Percentiles rank a stretch among this genome's conserved stretches.
Conservation (phyloP, 2,113 vertebrate genomes). For the Halichoerus grypus region DNA sequence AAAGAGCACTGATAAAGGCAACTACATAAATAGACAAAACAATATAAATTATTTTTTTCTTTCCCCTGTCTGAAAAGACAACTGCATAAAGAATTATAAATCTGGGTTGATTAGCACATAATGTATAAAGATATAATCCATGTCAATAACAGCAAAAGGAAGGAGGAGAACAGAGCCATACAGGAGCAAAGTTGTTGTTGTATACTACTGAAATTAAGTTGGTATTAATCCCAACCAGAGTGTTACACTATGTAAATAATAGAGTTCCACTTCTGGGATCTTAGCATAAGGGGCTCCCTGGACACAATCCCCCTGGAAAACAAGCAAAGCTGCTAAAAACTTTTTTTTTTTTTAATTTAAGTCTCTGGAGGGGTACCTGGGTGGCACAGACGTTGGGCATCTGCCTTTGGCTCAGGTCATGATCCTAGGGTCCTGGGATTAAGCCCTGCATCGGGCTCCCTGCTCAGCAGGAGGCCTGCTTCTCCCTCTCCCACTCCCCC, state of each 20-base stretch:
- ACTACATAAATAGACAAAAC: not conserved
- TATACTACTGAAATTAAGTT: not conserved
- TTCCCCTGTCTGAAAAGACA: not conserved
- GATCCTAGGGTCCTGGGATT: too few relatives aligned
- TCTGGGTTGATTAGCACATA: not conserved
- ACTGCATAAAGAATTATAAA: conserved; percentile 1
- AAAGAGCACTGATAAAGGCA: not conserved
- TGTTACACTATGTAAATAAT: not conserved
- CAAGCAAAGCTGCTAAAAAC: not conserved
- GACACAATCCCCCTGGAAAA: not conserved
- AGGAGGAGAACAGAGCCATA: not conserved
- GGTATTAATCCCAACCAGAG: not conserved
- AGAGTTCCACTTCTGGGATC: not conserved
- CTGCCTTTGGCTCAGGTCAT: too few relatives aligned
- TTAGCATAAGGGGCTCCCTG: not conserved
- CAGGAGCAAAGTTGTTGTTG: not conserved
- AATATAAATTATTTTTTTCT: not conserved
- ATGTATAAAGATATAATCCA: not conserved
- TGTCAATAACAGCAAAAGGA: not conserved
- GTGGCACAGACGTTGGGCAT: too few relatives aligned
- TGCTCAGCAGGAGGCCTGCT: too few relatives aligned
- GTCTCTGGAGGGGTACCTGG: not conserved
- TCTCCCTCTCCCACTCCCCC: too few relatives aligned
- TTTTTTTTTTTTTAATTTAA: not conserved
- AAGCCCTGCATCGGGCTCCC: too few relatives aligned